These are phyloP conservation scores for Papilio glaucus DNA, from an alignment of 1,140 invertebrate genomes.

Conservation along the genomic window DNA sequence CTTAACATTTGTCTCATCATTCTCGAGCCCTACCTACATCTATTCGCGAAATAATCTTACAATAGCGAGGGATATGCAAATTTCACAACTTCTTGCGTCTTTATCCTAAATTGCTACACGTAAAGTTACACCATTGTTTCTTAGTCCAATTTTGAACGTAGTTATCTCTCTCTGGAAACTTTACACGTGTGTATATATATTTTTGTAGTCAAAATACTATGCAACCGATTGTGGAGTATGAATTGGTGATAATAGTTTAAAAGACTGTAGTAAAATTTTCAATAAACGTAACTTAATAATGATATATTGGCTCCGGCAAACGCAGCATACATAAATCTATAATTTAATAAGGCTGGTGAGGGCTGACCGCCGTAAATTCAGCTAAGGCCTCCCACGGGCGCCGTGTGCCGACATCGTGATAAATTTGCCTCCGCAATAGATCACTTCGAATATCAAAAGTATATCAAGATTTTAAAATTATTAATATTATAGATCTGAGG, in stretches of 20 bases:
- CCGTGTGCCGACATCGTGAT: neutral
- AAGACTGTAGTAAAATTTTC: no score
- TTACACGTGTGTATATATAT: no score
- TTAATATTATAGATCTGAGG: no score
- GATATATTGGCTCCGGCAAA: no score
- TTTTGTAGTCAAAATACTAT: no score
- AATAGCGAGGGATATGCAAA: conserved; percentile 2
- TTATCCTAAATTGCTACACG: neutral
- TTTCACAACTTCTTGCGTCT: neutral
- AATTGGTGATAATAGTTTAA: no score
- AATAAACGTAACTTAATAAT: no score
- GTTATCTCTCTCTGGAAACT: neutral
- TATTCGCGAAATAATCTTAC: neutral
- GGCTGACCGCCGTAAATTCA: conserved; percentile 7
- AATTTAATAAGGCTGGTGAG: conserved; percentile 9
- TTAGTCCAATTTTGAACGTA: neutral
- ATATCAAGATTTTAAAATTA: no score
- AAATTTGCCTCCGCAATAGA: neutral
- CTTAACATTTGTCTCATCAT: neutral
- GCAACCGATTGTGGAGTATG: no score
- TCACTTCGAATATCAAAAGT: neutral
- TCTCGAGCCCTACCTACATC: neutral
- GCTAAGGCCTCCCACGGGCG: conserved; percentile 2
- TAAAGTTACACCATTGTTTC: conserved; percentile 13
- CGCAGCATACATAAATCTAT: neutral